Percentiles rank a stretch among this genome's conserved stretches.
These are phyloP conservation scores for Leptinotarsa tumamoca DNA, from an alignment of 2,888 invertebrate genomes.

Conservation along the genomic window DNA sequence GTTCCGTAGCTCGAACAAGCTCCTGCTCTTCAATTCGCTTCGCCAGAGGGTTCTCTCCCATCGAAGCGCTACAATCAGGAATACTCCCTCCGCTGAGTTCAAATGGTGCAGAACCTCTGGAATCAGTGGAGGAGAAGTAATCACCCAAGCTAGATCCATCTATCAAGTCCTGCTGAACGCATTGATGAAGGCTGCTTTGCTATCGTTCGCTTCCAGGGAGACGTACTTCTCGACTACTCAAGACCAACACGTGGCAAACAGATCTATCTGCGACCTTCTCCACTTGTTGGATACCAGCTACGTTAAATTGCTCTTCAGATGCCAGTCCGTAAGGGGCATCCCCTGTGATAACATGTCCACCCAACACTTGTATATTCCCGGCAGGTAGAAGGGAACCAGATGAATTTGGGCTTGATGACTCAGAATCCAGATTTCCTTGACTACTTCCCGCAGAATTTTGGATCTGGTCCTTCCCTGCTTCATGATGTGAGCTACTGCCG, in stretches of 20 bases:
- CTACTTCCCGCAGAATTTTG: background rate
- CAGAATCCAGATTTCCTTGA: constrained; percentile 28
- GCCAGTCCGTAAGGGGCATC: too few relatives aligned
- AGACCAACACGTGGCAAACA: constrained; percentile 35
- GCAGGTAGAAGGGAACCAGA: too few relatives aligned
- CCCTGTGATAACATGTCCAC: too few relatives aligned
- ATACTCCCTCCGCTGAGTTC: constrained; percentile 46
- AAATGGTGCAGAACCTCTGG: constrained; percentile 51
- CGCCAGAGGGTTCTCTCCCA: constrained; percentile 51
- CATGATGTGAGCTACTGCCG: too few relatives aligned
- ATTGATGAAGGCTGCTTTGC: background rate
- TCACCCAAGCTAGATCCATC: constrained; percentile 49
- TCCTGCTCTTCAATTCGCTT: constrained; percentile 52
- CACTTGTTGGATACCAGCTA: too few relatives aligned
- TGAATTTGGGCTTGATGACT: too few relatives aligned
- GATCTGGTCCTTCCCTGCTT: too few relatives aligned
- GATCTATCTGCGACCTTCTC: constrained; percentile 34
- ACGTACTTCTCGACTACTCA: too few relatives aligned
- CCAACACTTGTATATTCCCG: too few relatives aligned
- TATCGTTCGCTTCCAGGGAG: too few relatives aligned
- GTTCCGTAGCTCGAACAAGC: constrained; percentile 26
- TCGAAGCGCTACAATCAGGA: constrained; percentile 29
- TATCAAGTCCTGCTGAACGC: constrained; percentile 47
- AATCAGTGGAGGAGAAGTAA: constrained; percentile 54
- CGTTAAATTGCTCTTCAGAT: too few relatives aligned